These are phyloP conservation scores for Drosophila eugracilis DNA, from an alignment of 1,140 invertebrate genomes.

Conservation along the genomic window DNA sequence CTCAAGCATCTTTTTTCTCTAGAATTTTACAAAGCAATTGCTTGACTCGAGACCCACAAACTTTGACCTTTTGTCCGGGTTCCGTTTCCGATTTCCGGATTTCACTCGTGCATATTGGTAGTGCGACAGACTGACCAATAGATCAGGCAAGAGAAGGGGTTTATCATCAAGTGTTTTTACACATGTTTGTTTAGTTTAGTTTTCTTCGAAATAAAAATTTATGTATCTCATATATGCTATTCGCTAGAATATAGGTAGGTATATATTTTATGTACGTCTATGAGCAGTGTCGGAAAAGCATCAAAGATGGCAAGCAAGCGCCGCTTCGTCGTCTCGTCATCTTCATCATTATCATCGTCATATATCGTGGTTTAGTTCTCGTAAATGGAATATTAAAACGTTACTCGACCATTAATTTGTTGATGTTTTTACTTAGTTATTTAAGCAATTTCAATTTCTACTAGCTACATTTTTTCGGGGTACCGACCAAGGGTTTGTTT, in stretches of 20 bases:
- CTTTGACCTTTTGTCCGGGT: background rate
- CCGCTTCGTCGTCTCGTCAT: conserved; percentile 24
- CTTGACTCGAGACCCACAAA: conserved; percentile 7
- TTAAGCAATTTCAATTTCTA: conserved; percentile 82
- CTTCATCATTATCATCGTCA: conserved; percentile 13
- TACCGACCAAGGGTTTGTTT: conserved; percentile 6
- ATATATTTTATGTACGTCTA: conserved; percentile 59
- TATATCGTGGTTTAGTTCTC: conserved; percentile 46
- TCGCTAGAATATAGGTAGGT: conserved; percentile 49
- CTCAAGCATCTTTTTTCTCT: conserved; percentile 44
- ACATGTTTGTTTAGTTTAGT: conserved; percentile 46
- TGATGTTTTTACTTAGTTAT: conserved; percentile 53
- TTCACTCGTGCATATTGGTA: conserved; percentile 10
- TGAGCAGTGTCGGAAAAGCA: conserved; percentile 75
- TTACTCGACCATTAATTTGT: conserved; percentile 48
- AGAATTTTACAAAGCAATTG: conserved; percentile 57
- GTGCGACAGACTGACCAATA: conserved; percentile 5
- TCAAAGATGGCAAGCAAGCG: conserved; percentile 70
- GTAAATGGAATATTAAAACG: conserved; percentile 75
- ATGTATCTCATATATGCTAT: conserved; percentile 44
- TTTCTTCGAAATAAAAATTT: conserved; percentile 51
- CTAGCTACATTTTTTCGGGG: conserved; percentile 72
- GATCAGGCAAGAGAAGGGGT: conserved; percentile 29
- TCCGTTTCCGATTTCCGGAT: background rate
- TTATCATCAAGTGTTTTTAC: conserved; percentile 65